These are phyloP conservation scores for Heliangelus exortis DNA, from an alignment of 2,797 vertebrate genomes.

Conservation along the genomic window DNA sequence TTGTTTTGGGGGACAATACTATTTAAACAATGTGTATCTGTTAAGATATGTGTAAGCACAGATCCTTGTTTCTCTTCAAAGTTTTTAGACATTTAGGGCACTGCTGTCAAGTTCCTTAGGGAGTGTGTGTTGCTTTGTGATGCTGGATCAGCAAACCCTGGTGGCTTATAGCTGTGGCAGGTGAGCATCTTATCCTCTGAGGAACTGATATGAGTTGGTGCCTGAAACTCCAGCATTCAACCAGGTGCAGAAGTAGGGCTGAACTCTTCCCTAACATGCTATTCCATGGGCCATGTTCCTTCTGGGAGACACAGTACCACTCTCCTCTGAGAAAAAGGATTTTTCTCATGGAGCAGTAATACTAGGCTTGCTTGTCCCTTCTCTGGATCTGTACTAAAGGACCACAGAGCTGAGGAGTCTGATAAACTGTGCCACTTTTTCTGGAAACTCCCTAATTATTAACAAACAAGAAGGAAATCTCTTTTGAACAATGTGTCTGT, in stretches of 20 bases:
- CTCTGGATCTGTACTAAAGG: background rate
- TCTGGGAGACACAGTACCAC: background rate
- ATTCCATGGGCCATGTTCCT: background rate
- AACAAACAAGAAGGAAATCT: background rate
- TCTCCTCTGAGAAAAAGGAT: background rate
- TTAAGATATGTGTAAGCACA: background rate
- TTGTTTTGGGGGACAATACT: background rate
- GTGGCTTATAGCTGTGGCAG: background rate
- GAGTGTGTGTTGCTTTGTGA: background rate
- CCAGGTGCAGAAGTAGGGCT: background rate
- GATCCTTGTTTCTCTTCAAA: background rate
- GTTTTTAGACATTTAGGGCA: background rate
- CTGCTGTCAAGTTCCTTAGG: background rate
- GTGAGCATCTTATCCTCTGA: background rate
- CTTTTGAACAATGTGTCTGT: background rate
- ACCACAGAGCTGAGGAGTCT: background rate
- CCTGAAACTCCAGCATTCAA: background rate
- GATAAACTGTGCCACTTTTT: background rate
- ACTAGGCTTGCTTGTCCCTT: background rate
- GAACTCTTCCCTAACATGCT: background rate
- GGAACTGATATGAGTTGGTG: background rate
- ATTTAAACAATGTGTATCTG: background rate
- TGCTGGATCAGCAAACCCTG: background rate
- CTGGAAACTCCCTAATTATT: background rate
- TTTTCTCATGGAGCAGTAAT: background rate